These are phyloP conservation scores for Lasioglossum oenotherae DNA, from an alignment of 2,888 invertebrate species.

Conservation along the genomic window DNA sequence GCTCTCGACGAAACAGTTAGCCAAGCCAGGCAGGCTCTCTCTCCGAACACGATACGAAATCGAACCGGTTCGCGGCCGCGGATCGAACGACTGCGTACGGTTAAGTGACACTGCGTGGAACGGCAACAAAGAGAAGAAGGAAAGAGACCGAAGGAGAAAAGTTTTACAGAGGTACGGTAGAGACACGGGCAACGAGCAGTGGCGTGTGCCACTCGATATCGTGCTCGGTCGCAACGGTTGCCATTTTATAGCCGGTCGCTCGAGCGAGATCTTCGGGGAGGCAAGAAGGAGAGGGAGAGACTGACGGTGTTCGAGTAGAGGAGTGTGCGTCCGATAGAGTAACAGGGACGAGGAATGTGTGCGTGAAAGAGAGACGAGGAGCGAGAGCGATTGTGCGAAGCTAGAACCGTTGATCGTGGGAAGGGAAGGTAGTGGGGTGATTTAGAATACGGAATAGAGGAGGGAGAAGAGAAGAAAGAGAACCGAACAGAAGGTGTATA, in stretches of 20 bases:
- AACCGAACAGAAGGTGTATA: constrained; percentile 14
- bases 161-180: constrained; percentile 35
- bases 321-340: not conserved
- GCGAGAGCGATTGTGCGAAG: constrained; percentile 17
- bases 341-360: not conserved
- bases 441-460: constrained; percentile 23
- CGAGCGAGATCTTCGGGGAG: constrained; percentile 53
- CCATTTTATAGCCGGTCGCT: constrained; percentile 67
- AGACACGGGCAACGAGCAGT: constrained; percentile 46
- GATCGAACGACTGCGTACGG: constrained; percentile 42
- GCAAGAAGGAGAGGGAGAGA: constrained; percentile 51
- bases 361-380: constrained; percentile 15
- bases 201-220: constrained; percentile 61
- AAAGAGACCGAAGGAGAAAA: constrained; percentile 29
- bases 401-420: constrained; percentile 17
- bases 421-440: constrained; percentile 22
- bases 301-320: constrained; percentile 13
- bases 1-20: constrained; percentile 38
- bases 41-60: constrained; percentile 40
- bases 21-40: not conserved
- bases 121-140: constrained; percentile 24
- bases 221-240: constrained; percentile 55
- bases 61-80: constrained; percentile 56
- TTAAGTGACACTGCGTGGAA: constrained; percentile 43
- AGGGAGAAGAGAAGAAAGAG: constrained; percentile 46